Base-by-base conservation (phyloP, 2,113 vertebrate genomes). In the Cephalophus harveyi region DNA sequence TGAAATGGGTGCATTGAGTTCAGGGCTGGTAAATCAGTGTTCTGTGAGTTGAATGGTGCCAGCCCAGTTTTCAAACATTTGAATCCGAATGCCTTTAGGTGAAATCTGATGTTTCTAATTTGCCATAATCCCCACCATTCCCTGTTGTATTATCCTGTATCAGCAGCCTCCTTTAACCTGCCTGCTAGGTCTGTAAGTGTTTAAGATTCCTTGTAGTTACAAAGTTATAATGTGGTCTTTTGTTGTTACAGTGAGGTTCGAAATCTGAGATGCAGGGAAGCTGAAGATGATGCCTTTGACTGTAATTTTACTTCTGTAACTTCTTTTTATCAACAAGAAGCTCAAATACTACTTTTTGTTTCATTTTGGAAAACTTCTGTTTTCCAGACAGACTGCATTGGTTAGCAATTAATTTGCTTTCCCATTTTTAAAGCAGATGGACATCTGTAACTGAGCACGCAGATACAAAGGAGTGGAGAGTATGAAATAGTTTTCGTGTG, bases 351-450 rank as follows among this genome's bases (percentile, higher is more conserved):
- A 84, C 57, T 60, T 95, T 94, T 94, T 60, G 28, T 74, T 67
- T n/a, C 33, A n/a, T 79, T 33, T 96, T 84, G 71, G n/a, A 87
- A 94, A 85, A 86, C 46, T 59, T 91, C 60, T 59, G 14, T 94
- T 27, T 84, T 76, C 54, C 43, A 60, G n/a, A 84, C 46, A 55
- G 86, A 76, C 27, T 71, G 30, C 43, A n/a, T 74, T 52, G 57
- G 85, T 76, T 88, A 95, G 50, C 84, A n/a, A 91, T 83, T 62
- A 78, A 67, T 88, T 90, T 48, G 27, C 81, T 88, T 95, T 84
- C 71, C 46, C 46, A 28, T 89, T 30, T 88, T 91, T 54, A 59
- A 92, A 94, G 96, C 92, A 97, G 59, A 50, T 21, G 62, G 76
- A 54, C 23, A 6, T 10, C 52, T 83, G 7, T 46, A 36, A 82